These are phyloP conservation scores for Bostrychus sinensis DNA, from an alignment of 2,113 vertebrate species.

Conservation along the genomic window DNA sequence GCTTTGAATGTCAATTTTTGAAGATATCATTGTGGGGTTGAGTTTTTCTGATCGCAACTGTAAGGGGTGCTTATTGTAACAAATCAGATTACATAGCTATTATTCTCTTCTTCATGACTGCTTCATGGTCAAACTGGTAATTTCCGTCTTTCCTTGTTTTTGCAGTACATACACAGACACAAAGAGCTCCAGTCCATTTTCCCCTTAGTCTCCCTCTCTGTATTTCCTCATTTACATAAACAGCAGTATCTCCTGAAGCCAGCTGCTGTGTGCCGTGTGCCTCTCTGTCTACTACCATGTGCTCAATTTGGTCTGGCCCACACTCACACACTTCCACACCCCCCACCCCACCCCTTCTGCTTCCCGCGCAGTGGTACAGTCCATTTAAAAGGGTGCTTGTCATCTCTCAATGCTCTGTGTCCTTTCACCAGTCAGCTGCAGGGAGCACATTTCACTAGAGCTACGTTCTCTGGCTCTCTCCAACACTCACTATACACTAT, in stretches of 20 bases:
- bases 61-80: too few species aligned
- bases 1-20: too few species aligned
- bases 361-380: conserved; percentile 81
- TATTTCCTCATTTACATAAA: conserved; percentile 6
- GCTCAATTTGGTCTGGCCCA: conserved; percentile 30
- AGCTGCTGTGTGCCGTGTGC: conserved; percentile 48
- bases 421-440: conserved; percentile 79
- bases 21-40: too few species aligned
- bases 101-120: conserved; percentile 46
- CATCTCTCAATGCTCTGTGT: conserved; percentile 80
- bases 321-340: conserved; percentile 3
- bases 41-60: too few species aligned
- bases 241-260: conserved; percentile 37
- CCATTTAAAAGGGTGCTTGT: conserved; percentile 84
- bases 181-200: neutral
- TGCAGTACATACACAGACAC: conserved; percentile 8
- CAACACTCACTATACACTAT: conserved; percentile 44
- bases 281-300: conserved; percentile 34
- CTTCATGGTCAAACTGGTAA: conserved; percentile 57
- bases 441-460: conserved; percentile 74
- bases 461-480: conserved; percentile 47
- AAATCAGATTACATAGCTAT: conserved; percentile 40
- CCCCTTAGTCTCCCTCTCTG: neutral
- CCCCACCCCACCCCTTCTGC: conserved; percentile 13
- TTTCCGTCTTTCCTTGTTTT: conserved; percentile 49